Evolutionary conservation across 2,888 invertebrate genomes (phyloP).

Genomic region (Ellobium chinense): DNA sequence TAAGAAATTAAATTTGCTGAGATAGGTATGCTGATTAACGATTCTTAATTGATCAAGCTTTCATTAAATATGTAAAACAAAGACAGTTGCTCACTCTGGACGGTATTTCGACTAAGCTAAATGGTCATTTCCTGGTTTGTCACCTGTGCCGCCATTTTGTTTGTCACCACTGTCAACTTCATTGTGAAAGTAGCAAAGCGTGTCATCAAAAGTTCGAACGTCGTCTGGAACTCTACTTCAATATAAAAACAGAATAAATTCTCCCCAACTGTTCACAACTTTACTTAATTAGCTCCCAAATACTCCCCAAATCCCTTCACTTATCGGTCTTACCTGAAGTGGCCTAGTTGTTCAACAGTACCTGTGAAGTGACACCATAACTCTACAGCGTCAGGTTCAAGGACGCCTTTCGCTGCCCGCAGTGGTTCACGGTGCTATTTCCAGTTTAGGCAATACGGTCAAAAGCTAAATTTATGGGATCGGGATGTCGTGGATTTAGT

Average conservation of each 20-base stretch:
- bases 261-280: too few species aligned
- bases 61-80: too few species aligned
- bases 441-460: conserved; percentile 24
- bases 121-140: conserved; percentile 42
- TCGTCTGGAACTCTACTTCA: not conserved
- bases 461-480: too few species aligned
- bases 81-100: too few species aligned
- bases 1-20: too few species aligned
- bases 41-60: too few species aligned
- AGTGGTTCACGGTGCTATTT: not conserved
- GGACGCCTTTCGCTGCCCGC: not conserved
- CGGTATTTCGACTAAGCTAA: not conserved
- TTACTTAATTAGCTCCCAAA: too few species aligned
- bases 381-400: conserved; percentile 34
- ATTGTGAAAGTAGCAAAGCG: not conserved
- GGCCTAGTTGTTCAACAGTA: conserved; percentile 10
- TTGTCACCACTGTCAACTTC: conserved; percentile 21
- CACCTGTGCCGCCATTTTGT: conserved; percentile 39
- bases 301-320: not conserved
- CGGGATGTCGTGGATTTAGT: too few species aligned
- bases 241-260: not conserved
- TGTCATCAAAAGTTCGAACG: not conserved
- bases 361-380: conserved; percentile 33
- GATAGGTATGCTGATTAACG: too few species aligned
- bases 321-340: conserved; percentile 12